These are phyloP conservation scores for Diabrotica undecimpunctata DNA, from an alignment of 1,140 invertebrate species.

Conservation along the genomic window DNA sequence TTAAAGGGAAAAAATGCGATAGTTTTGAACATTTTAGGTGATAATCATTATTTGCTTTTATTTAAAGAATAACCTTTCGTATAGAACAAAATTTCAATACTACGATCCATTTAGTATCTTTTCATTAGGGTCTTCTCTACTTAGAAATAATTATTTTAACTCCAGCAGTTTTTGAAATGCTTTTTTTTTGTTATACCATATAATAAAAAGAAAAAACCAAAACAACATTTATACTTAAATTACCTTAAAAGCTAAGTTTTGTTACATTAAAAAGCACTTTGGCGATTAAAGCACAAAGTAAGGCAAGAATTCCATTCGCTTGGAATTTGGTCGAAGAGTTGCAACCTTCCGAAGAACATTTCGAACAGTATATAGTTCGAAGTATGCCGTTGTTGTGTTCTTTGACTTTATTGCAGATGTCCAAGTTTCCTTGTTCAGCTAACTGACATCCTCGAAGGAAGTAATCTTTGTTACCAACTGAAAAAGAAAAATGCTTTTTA, in stretches of 20 bases:
- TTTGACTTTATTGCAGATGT: slow-evolving; percentile 34
- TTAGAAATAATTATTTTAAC: too few relatives aligned
- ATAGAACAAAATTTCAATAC: too few relatives aligned
- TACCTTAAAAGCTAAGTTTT: not conserved
- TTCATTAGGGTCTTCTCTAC: too few relatives aligned
- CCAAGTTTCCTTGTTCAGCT: slow-evolving; percentile 27
- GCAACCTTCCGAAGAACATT: slow-evolving; percentile 31
- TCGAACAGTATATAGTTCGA: slow-evolving; percentile 29
- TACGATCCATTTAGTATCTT: too few relatives aligned
- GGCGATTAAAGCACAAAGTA: not conserved
- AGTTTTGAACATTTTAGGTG: too few relatives aligned
- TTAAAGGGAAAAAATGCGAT: too few relatives aligned
- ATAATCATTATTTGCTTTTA: too few relatives aligned
- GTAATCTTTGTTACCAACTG: slow-evolving; percentile 30
- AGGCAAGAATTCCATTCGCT: not conserved
- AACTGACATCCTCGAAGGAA: slow-evolving; percentile 34
- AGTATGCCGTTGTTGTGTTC: slow-evolving; percentile 21
- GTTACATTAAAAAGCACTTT: not conserved
- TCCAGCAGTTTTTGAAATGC: too few relatives aligned
- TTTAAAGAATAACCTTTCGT: too few relatives aligned
- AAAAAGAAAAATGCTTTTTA: slow-evolving; percentile 20
- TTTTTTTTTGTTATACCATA: too few relatives aligned
- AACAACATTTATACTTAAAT: not conserved
- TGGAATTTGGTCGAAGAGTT: slow-evolving; percentile 19
- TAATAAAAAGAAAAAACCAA: not conserved